These are phyloP conservation scores for Thamnaconus septentrionalis DNA, from an alignment of 2,113 vertebrate species.

Conservation along the genomic window DNA sequence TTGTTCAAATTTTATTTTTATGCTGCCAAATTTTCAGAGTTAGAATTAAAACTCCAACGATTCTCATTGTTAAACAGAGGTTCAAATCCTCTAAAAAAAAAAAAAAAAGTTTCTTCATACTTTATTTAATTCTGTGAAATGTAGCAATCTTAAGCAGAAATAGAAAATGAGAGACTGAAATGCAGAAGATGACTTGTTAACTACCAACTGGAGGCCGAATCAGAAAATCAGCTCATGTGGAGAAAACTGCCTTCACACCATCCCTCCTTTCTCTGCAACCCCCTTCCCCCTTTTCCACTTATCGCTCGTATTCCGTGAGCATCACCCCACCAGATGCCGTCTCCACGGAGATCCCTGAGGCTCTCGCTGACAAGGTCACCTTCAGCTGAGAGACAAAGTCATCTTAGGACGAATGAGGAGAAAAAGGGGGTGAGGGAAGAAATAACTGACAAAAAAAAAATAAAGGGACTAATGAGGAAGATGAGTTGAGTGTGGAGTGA, in stretches of 20 bases:
- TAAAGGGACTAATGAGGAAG: neutral
- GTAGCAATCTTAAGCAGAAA: conserved; percentile 6
- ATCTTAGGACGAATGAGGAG: conserved; percentile 13
- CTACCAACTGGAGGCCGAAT: neutral
- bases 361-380: conserved; percentile 69
- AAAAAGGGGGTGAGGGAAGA: neutral
- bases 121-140: conserved; percentile 1
- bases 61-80: conserved; percentile 2
- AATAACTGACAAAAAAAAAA: neutral
- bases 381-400: conserved; percentile 44
- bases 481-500: conserved; percentile 1
- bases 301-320: conserved; percentile 28
- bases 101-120: conserved; percentile 6
- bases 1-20: too few species aligned
- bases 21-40: too few species aligned
- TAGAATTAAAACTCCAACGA: too few species aligned
- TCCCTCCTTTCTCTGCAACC: conserved; percentile 10
- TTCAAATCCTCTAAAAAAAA: neutral
- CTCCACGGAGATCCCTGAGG: conserved; percentile 69
- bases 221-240: conserved; percentile 29
- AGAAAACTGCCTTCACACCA: conserved; percentile 33
- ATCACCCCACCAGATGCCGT: conserved; percentile 54
- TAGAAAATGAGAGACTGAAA: conserved; percentile 3
- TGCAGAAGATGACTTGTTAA: neutral
- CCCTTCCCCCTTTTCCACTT: neutral